These are phyloP conservation scores for Zaprionus taronus DNA, from an alignment of 1,140 invertebrate genomes.

Conservation along the genomic window DNA sequence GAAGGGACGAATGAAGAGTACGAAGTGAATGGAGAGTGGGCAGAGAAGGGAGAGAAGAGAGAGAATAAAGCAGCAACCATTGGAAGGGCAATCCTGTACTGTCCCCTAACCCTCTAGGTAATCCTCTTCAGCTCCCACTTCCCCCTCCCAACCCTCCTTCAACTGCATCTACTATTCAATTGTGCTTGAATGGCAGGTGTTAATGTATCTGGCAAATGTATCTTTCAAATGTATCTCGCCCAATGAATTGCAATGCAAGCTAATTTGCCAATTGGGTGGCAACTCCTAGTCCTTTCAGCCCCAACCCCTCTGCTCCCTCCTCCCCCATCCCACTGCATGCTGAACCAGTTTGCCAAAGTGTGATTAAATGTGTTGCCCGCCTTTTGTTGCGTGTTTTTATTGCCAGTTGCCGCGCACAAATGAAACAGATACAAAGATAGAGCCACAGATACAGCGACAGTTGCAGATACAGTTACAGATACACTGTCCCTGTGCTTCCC, in stretches of 20 bases:
- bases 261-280: conserved; percentile 70
- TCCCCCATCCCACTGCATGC: not conserved
- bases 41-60: not conserved
- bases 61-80: conserved; percentile 47
- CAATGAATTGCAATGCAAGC: conserved; percentile 79
- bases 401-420: conserved; percentile 58
- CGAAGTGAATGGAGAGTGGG: no score
- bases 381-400: conserved; percentile 79
- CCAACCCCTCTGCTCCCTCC: not conserved
- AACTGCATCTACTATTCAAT: conserved; percentile 45
- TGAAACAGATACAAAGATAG: conserved; percentile 33
- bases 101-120: not conserved
- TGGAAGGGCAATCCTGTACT: not conserved
- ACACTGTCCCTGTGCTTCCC: conserved; percentile 14
- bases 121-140: not conserved
- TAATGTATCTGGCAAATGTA: conserved; percentile 64
- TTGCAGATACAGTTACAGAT: conserved; percentile 21
- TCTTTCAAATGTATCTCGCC: conserved; percentile 59
- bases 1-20: no score
- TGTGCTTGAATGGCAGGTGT: conserved; percentile 69
- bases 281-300: not conserved
- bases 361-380: conserved; percentile 77
- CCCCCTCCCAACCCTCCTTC: not conserved
- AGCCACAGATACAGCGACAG: conserved; percentile 18
- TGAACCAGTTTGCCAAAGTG: conserved; percentile 73